Evolutionary conservation across 2,888 invertebrate genomes (phyloP).

Genomic region (Mesodorylaimus sp.): DNA sequence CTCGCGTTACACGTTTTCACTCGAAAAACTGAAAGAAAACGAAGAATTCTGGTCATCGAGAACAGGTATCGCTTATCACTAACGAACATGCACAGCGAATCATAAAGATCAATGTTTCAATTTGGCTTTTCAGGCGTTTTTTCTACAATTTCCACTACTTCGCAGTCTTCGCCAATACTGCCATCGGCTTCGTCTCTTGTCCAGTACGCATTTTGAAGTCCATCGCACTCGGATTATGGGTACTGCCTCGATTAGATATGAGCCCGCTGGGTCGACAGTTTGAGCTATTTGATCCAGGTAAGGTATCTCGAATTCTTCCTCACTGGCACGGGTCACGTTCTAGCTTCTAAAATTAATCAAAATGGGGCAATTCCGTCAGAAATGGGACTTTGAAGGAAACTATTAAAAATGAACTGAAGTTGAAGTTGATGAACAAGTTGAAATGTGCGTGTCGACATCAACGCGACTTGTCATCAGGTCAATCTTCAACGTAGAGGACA

Average conservation of each 20-base stretch:
- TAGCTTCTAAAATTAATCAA: too few species aligned
- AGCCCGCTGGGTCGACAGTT: conserved; percentile 4
- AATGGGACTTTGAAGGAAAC: too few species aligned
- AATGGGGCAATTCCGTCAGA: too few species aligned
- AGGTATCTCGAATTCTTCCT: too few species aligned
- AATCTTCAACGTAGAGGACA: too few species aligned
- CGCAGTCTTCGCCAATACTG: conserved; percentile 7
- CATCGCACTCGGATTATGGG: not conserved
- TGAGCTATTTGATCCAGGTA: conserved; percentile 4
- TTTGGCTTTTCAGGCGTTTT: conserved; percentile 7
- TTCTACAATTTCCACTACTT: conserved; percentile 10
- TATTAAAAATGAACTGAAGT: too few species aligned
- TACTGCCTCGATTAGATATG: conserved; percentile 6
- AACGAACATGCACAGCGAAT: too few species aligned
- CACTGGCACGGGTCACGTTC: too few species aligned
- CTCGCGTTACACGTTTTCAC: not conserved
- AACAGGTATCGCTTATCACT: not conserved
- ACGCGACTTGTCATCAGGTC: too few species aligned
- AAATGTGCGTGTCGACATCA: too few species aligned
- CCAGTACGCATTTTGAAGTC: not conserved
- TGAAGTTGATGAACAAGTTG: too few species aligned
- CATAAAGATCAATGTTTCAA: too few species aligned
- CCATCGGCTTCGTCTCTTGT: conserved; percentile 5
- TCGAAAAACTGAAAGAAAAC: not conserved
- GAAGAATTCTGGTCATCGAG: not conserved